Conservation (phyloP, 2,888 invertebrate species). For the Tetanocera ferruginea region DNA sequence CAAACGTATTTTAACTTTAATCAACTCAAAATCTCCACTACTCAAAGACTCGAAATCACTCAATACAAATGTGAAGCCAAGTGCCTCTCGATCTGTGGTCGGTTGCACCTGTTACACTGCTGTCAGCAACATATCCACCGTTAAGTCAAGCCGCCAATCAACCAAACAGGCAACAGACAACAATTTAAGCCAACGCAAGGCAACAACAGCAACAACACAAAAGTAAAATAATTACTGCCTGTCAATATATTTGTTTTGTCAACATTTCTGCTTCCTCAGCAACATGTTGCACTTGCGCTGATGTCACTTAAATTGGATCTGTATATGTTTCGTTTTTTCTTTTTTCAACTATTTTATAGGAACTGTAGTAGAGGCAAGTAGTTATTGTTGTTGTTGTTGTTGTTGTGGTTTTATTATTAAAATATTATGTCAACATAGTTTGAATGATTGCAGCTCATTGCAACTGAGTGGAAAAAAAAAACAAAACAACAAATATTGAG, state of each 20-base stretch:
- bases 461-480: slow-evolving; percentile 3
- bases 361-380: background rate
- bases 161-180: background rate
- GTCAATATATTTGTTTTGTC: slow-evolving; percentile 26
- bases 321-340: background rate
- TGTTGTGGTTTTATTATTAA: slow-evolving; percentile 25
- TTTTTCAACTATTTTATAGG: background rate
- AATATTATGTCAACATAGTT: slow-evolving; percentile 51
- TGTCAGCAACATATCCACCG: background rate
- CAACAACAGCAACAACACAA: background rate
- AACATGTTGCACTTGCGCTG: background rate
- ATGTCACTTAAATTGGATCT: background rate
- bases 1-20: too few species aligned
- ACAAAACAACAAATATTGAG: background rate
- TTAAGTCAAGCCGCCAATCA: background rate
- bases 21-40: too few species aligned
- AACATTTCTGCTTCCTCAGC: slow-evolving; percentile 5
- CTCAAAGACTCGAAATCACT: background rate
- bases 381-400: background rate
- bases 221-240: slow-evolving; percentile 24
- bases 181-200: background rate
- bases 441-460: slow-evolving; percentile 49
- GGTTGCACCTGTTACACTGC: background rate
- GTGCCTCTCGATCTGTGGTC: background rate
- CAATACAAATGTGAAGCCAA: background rate